phyloP scores from a whole-genome alignment of 2,888 invertebrate genomes.

The Netelia virgata region DNA sequence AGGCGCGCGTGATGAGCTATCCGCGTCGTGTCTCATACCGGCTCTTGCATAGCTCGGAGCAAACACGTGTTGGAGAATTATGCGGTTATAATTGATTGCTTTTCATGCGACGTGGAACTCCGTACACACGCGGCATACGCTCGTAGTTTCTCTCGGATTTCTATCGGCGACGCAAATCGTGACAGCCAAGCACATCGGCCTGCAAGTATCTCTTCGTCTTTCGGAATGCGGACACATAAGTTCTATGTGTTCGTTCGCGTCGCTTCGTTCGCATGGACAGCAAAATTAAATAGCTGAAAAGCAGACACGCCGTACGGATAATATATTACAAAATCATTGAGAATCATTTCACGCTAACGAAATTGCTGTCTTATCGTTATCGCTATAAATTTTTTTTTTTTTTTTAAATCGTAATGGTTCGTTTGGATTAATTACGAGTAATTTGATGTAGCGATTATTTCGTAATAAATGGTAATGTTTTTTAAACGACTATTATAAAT shows the following conservation, averaged over 20 bases:
- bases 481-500: too few species aligned
- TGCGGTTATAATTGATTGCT: constrained; percentile 66
- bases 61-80: constrained; percentile 67
- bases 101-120: constrained; percentile 25
- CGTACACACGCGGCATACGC: not conserved
- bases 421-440: too few species aligned
- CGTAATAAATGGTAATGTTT: too few species aligned
- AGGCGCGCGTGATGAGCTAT: constrained; percentile 60
- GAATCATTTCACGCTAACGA: too few species aligned
- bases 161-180: constrained; percentile 59
- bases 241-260: constrained; percentile 16
- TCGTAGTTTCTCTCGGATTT: constrained; percentile 39
- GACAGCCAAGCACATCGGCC: constrained; percentile 66
- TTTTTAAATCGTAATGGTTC: too few species aligned
- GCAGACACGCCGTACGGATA: not conserved
- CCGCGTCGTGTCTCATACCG: constrained; percentile 55
- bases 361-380: too few species aligned
- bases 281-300: not conserved
- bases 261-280: not conserved
- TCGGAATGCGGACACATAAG: constrained; percentile 50
- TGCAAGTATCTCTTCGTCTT: constrained; percentile 44
- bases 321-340: too few species aligned
- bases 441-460: too few species aligned
- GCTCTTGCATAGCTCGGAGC: constrained; percentile 43
- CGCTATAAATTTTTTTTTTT: too few species aligned